Base-by-base conservation (phyloP, 2,888 invertebrate species). In the Mythimna albipuncta region DNA sequence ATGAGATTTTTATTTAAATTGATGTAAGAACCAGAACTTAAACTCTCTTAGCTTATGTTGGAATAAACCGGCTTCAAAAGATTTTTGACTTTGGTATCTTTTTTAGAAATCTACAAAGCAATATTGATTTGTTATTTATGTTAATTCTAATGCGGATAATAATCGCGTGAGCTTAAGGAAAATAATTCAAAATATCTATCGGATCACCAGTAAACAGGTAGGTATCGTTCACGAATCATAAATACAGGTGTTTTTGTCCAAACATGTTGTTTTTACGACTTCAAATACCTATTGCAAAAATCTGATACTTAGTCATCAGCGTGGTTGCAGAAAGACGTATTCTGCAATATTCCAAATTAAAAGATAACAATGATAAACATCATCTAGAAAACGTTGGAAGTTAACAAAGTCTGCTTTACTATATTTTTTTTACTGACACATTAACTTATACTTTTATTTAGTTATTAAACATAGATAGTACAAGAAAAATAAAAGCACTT, bases 11-110 rank as follows among this genome's bases (percentile, higher is more conserved):
- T 19, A 19, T 4, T 26, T 61, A 61, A 61, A 41, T 21, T 35
- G 7, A 16, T 54, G 54, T 55, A 6, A 16, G 44, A 47, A 13
- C 44, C 44, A 13, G 44, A 47, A 47, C 16, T 0, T 47, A 47
- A 47, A 5, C 47, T 47, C 16, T 16, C 47, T 19, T 47, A 2
- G 16, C 47, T 47, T 47, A 47, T 47, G 47, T 47, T 47, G 47
- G 47, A 2, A 47, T 1, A 55, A 55, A 77, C 38, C 26, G 54
- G 73, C 52, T 54, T 44, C 13, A 54, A 10, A 68, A 52, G 75
- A 52, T 57, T 41, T 16, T 10, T 55, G 16, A 61, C 13, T 41
- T 41, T n/a, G 7, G 21, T 64, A 38, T 65, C 2, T 57, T 64
- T 38, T 44, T 65, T 75, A 6, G 35, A 64, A 55, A 38, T n/a